Base-by-base conservation (phyloP, 2,888 invertebrate species). In the Drosophila colorata region DNA sequence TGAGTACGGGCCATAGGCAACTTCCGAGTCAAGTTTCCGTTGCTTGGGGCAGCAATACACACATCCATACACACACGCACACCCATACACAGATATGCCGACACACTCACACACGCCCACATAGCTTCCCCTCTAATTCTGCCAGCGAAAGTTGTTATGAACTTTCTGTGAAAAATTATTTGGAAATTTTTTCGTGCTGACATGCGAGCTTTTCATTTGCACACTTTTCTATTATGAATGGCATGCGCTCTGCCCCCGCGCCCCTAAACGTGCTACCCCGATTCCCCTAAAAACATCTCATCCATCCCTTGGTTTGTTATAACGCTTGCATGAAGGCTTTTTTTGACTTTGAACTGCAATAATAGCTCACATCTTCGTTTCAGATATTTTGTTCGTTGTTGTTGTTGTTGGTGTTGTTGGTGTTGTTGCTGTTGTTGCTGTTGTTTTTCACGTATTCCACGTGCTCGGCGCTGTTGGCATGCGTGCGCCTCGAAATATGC, bases 1-100 rank as follows among this genome's bases (percentile, higher is more conserved):
- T 74, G 70, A 70, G 65, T 37, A 65, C 60, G 66, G 44, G 61
- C 63, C 66, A 46, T 60, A 66, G 74, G 48, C 74, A 56, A 46
- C 66, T 59, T 77, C 74, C 66, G 78, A 60, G 40, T 75, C 53
- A 77, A 68, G 78, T 74, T 78, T 78, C 65, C 78, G 69, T 49
- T 65, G 51, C 69, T 48, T 43, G 58, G 28, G 53, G 59, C 28
- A 28, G 28, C 28, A 28, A 28, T 28, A 28, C 9, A 28, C 49
- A 43, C 40, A 43, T 5, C 18, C 8, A 37, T 58, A 52, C 33
- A 46, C 18, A 49, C 51, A 47, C 40, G 33, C 14, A 37, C 20
- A 51, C 31, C 16, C 16, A 40, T 28, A 35, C 4, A 38, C 13
- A 35, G 46, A 58, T 20, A 16, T 5, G 20, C 28, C 14, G 48